phyloP scores from a whole-genome alignment of 2,888 invertebrate genomes.

The Plemyria rubiginata region DNA sequence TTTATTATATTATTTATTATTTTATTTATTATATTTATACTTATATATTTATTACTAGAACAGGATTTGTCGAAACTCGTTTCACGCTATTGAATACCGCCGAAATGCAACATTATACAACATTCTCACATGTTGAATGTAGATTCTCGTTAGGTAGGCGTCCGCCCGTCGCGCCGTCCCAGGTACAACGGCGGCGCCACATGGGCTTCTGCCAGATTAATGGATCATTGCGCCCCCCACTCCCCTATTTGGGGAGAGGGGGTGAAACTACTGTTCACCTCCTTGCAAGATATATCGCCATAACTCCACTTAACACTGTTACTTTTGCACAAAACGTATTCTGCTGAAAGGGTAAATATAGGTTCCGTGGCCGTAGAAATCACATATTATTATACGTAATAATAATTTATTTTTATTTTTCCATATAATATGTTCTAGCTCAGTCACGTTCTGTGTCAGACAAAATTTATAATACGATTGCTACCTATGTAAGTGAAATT shows the following conservation, averaged over 20 bases:
- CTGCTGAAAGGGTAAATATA: constrained; percentile 35
- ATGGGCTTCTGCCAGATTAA: constrained; percentile 93
- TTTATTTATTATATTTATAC: too few species aligned
- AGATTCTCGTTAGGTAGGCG: constrained; percentile 80
- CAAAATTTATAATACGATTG: too few species aligned
- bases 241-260: constrained; percentile 38
- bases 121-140: constrained; percentile 70
- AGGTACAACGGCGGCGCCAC: constrained; percentile 88
- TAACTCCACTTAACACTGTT: constrained; percentile 66
- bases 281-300: constrained; percentile 71
- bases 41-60: too few species aligned
- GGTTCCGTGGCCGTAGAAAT: constrained; percentile 10
- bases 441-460: too few species aligned
- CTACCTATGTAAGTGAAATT: too few species aligned
- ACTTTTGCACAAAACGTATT: constrained; percentile 31
- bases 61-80: constrained; percentile 24
- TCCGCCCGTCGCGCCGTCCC: constrained; percentile 79
- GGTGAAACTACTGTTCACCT: constrained; percentile 76
- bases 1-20: too few species aligned
- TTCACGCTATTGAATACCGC: constrained; percentile 41
- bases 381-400: not conserved
- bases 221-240: constrained; percentile 91
- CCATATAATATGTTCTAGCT: too few species aligned
- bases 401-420: too few species aligned
- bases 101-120: constrained; percentile 46